Conservation (phyloP, 2,888 invertebrate species). For the Volucella zonaria region DNA sequence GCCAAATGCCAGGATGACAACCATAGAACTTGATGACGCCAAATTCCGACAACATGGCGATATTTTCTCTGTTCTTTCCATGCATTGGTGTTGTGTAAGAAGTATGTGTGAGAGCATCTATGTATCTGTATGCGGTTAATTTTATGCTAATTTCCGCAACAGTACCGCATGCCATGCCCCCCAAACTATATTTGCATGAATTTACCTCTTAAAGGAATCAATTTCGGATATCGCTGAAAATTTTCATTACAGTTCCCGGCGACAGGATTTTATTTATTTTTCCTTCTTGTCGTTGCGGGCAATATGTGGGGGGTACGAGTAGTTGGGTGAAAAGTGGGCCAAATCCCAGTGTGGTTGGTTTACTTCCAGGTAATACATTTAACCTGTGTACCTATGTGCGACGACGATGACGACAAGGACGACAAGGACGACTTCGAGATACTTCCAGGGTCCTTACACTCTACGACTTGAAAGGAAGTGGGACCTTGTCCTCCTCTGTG, state of each 20-base stretch:
- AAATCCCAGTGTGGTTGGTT: background rate
- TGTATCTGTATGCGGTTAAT: constrained; percentile 60
- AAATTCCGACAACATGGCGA: constrained; percentile 52
- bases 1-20: constrained; percentile 66
- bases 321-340: background rate
- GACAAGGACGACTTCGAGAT: too few relatives aligned
- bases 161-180: constrained; percentile 16
- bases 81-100: too few relatives aligned
- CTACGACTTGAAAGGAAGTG: constrained; percentile 31
- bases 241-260: constrained; percentile 58
- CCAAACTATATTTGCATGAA: constrained; percentile 68
- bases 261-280: constrained; percentile 57
- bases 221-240: constrained; percentile 70
- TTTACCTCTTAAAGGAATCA: constrained; percentile 71
- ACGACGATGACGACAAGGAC: background rate
- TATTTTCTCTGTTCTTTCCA: constrained; percentile 28
- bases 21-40: constrained; percentile 48
- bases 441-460: background rate
- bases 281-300: constrained; percentile 24
- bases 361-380: constrained; percentile 67
- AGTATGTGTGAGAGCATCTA: background rate
- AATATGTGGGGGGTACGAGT: constrained; percentile 2
- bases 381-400: constrained; percentile 44
- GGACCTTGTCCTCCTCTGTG: constrained; percentile 64
- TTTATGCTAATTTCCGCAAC: constrained; percentile 67